These are phyloP conservation scores for Schrankia costaestrigalis DNA, from an alignment of 2,888 invertebrate species.

Conservation along the genomic window DNA sequence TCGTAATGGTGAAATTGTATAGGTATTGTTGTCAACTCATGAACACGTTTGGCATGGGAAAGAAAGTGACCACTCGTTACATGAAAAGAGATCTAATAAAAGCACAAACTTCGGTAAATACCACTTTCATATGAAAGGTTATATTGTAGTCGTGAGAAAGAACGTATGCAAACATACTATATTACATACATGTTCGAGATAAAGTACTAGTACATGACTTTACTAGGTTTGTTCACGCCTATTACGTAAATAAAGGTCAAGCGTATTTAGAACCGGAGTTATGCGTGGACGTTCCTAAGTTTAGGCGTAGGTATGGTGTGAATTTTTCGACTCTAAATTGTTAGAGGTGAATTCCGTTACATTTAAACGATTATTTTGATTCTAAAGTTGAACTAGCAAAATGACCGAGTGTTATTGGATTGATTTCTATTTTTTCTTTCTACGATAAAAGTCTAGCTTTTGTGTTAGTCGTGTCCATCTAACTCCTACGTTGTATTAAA, in stretches of 20 bases:
- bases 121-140: constrained; percentile 60
- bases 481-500: no score
- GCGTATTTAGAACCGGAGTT: constrained; percentile 10
- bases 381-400: no score
- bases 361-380: no score
- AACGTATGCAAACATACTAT: constrained; percentile 51
- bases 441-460: no score
- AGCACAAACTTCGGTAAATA: constrained; percentile 43
- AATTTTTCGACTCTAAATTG: no score
- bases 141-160: constrained; percentile 63
- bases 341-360: no score
- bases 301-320: no score
- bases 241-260: constrained; percentile 68
- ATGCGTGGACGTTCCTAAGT: no score
- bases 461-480: no score
- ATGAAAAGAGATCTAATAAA: constrained; percentile 32
- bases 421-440: no score
- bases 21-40: constrained; percentile 39
- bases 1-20: constrained; percentile 35
- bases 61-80: constrained; percentile 41
- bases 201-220: constrained; percentile 44
- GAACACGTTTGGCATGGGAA: constrained; percentile 42
- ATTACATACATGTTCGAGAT: constrained; percentile 32
- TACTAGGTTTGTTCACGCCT: constrained; percentile 57
- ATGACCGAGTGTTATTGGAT: no score